phyloP scores from a whole-genome alignment of 2,797 vertebrate species.

The Eulemur coronatus region DNA sequence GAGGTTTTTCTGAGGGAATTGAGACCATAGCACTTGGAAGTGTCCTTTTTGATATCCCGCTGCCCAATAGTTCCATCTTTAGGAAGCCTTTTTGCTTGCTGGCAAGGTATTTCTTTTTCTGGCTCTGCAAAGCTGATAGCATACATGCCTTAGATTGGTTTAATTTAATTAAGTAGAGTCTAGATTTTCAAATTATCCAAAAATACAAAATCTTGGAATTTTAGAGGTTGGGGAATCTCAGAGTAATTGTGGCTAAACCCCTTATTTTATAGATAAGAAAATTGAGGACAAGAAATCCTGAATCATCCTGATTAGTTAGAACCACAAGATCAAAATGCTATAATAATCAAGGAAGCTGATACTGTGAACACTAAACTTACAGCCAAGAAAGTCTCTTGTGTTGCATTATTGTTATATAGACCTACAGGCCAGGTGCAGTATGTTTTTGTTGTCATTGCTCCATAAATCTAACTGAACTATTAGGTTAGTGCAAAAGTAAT shows the following conservation, averaged over 20 bases:
- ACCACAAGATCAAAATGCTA: neutral
- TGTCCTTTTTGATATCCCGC: neutral
- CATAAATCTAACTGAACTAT: neutral
- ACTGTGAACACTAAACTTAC: neutral
- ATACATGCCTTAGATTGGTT: neutral
- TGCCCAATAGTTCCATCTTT: neutral
- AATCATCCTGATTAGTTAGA: conserved; percentile 8
- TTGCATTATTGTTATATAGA: neutral
- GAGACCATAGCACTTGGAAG: neutral
- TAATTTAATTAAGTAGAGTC: neutral
- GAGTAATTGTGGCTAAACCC: neutral
- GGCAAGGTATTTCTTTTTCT: neutral
- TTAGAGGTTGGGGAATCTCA: neutral
- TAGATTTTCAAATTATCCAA: neutral
- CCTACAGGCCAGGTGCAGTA: no score
- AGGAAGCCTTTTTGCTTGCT: conserved; percentile 14
- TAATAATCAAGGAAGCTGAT: neutral
- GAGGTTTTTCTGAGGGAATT: neutral
- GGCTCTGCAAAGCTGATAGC: neutral
- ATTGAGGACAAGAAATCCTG: neutral
- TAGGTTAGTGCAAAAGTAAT: no score
- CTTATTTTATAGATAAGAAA: neutral
- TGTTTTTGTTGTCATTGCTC: neutral
- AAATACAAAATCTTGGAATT: neutral
- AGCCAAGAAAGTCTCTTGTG: neutral